These are phyloP conservation scores for Eutolmus rufibarbis DNA, from an alignment of 2,888 invertebrate species.

Conservation along the genomic window DNA sequence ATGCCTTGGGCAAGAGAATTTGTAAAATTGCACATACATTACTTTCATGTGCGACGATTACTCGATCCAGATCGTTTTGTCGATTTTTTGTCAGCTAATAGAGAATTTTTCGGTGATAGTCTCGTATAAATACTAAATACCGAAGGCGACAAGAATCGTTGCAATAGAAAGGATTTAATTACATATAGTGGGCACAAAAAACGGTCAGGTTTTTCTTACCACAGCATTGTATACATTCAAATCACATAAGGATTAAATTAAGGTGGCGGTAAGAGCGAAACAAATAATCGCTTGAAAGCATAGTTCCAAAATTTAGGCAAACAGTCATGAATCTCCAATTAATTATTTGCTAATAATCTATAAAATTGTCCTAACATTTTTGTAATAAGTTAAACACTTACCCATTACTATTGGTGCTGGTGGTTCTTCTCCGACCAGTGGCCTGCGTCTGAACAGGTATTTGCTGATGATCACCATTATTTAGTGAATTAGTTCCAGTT, in stretches of 20 bases:
- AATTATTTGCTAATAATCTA: no score
- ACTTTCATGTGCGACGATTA: no score
- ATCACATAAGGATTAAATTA: not conserved
- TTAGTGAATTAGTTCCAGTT: conserved; percentile 37
- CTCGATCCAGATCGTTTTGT: no score
- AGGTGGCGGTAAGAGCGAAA: not conserved
- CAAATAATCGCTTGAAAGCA: not conserved
- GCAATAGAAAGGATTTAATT: not conserved
- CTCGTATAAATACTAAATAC: no score
- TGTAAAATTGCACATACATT: no score
- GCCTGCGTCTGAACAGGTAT: conserved; percentile 26
- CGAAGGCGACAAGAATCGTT: no score
- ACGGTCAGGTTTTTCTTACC: no score
- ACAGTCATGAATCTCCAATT: not conserved
- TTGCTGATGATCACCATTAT: conserved; percentile 41
- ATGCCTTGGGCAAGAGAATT: no score
- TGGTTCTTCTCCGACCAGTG: conserved; percentile 59
- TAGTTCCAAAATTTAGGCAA: not conserved
- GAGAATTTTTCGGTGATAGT: not conserved
- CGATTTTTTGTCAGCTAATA: no score
- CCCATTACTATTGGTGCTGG: conserved; percentile 63
- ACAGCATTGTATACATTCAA: not conserved
- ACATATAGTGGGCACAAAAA: no score
- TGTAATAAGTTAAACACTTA: conserved; percentile 50
- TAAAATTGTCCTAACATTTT: not conserved